Evolutionary conservation across 2,888 invertebrate genomes (phyloP), one percentile per base, ranked within the genome.

Genomic region (Sceliomorpha sp.): DNA sequence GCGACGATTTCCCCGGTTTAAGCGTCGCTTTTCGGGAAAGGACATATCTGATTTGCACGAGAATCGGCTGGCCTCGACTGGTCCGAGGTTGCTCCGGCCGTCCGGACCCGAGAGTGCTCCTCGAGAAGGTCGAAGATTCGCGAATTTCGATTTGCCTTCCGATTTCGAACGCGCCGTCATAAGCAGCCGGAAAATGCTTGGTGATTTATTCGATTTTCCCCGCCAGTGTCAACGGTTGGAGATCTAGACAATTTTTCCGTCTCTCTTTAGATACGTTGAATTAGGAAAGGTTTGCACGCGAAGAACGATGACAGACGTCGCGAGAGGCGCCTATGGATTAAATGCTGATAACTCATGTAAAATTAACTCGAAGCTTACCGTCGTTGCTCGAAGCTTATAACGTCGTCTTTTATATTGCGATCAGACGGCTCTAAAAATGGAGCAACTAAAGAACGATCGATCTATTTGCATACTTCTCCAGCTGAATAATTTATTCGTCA

Each of bases 1-100:
- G 59, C 59, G 59, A 59, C 59, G 59, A 67, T 66, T 64, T 66
- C 36, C 51, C 47, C 53, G 58, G 58, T 58, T n/a, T 50, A 44
- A 66, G 51, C 66, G 15, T 51, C 58, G 58, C n/a, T n/a, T 56
- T 66, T 66, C 26, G 44, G 40, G 50, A 59, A 67, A 59, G 67
- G 48, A 47, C 47, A 53, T 34, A 48, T 53, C 59, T 59, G 67
- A 67, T 67, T 67, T 66, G 42, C 58, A 66, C 66, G 53, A 44
- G 51, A 51, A 59, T 59, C 67, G 59, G 62, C 47, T 55, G n/a
- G n/a, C n/a, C 20, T 34, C 47, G 34, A 12, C 34, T 34, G n/a
- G 47, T 40, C 55, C 36, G 53, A 55, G 48, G 59, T 45, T 56
- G 50, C 44, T 50, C 48, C 64, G 48, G 64, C 56, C 64, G 50